Base-by-base conservation (phyloP, 2,113 vertebrate genomes). In the Dunckerocampus dactyliophorus region DNA sequence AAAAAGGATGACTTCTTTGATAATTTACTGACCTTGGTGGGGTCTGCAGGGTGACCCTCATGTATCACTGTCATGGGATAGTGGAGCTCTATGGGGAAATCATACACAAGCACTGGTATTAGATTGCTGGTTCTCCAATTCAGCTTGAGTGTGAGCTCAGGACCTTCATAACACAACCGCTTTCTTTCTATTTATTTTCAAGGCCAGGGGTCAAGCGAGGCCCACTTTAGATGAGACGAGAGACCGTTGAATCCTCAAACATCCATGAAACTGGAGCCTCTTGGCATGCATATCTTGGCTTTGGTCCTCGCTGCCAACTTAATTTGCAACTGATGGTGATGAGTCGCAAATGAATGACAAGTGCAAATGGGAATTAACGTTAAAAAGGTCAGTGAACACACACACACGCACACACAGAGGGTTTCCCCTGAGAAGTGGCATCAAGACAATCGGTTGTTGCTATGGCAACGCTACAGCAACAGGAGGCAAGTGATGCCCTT, bases 31-130 rank as follows among this genome's bases (percentile, higher is more conserved):
- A 89, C 91, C 84, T 89, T 88, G 46, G 21, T 59, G 59, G 74
- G 65, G 53, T 72, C 60, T 3, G 85, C 59, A 72, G 88, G 85
- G 52, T 71, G 82, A 55, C 86, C 82, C 39, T 85, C 88, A 1
- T 63, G 85, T 31, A 73, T 75, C 14, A 63, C 79, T 49, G 84
- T 77, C 71, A 87, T 82, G 49, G 86, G 78, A 57, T 76, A 76
- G 49, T 85, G 85, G 82, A 84, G 65, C 51, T 90, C 91, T 92
- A 79, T 14, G 20, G 55, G 52, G 52, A 63, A 61, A 45, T 42
- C 2, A 75, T 42, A 77, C 39, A 68, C n/a, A 61, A 37, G 62
- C 45, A 15, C 56, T 46, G 13, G 17, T 53, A 8, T 75, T 48
- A 64, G 15, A 62, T 7, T 19, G 31, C 20, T 20, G 10, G 8